These are phyloP conservation scores for Myathropa florea DNA, from an alignment of 2,888 invertebrate species.

Conservation along the genomic window DNA sequence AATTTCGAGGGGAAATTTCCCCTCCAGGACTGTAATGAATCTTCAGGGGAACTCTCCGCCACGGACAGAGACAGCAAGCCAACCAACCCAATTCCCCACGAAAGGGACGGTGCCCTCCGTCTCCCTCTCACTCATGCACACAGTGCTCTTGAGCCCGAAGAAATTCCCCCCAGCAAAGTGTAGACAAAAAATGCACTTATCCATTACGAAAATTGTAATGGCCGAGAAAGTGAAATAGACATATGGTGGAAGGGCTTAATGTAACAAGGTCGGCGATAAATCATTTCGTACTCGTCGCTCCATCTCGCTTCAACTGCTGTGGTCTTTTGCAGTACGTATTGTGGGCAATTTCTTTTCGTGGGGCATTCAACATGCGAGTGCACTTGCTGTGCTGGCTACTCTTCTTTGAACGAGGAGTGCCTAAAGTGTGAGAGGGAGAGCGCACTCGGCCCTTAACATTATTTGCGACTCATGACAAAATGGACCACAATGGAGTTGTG, in stretches of 20 bases:
- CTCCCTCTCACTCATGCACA: constrained; percentile 10
- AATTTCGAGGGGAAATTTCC: constrained; percentile 61
- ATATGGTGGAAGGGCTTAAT: constrained; percentile 79
- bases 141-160: background rate
- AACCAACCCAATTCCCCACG: background rate
- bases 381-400: constrained; percentile 36
- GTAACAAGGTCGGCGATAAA: constrained; percentile 81
- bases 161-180: constrained; percentile 39
- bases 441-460: background rate
- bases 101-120: background rate
- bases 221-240: constrained; percentile 80
- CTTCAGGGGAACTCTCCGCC: constrained; percentile 34
- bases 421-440: constrained; percentile 22
- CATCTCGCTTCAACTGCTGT: constrained; percentile 49
- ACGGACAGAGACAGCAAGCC: constrained; percentile 45
- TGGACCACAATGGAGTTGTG: constrained; percentile 55
- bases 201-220: constrained; percentile 72
- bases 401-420: background rate
- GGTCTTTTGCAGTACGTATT: constrained; percentile 20
- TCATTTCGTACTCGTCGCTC: constrained; percentile 73
- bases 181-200: constrained; percentile 44
- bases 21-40: constrained; percentile 61
- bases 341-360: constrained; percentile 47
- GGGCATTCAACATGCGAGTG: constrained; percentile 38
- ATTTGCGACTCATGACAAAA: constrained; percentile 45